Base-by-base conservation (phyloP, 2,888 invertebrate species). In the Theristus sp. region DNA sequence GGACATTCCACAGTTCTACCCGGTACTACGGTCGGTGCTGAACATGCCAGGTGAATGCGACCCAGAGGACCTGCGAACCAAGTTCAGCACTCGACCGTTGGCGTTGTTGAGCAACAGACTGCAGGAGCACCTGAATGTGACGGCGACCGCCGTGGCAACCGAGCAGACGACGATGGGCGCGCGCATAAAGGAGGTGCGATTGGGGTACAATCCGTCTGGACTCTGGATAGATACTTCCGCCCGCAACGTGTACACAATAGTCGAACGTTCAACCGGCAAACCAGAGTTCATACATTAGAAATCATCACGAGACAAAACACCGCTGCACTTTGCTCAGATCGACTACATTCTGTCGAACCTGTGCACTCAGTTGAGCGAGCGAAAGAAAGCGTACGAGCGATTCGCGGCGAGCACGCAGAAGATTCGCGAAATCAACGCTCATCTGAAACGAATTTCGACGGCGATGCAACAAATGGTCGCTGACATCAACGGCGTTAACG, bases 1-100 rank as follows among this genome's bases (percentile, higher is more conserved):
- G 62, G 52, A 61, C 20, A 62, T 62, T 57, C 62, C 62, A 20
- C 25, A 25, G 20, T 62, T 62, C 38, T 61, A 61, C 28, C 62
- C 62, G 22, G 56, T 62, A 24, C 29, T 57, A 13, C 60, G 60
- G 1, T 47, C 30, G 22, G 2, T n/a, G 26, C 49, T 62, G 22
- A 57, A 61, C 38, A 31, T 62, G 22, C 31, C 60, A 2, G 52
- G 53, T 1, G 2, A 61, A 10, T 57, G 60, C 26, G 62, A 62
- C 30, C 60, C 60, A 20, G 26, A 52, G 24, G 62, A 62, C 57
- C n/a, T 62, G 46, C n/a, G 22, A 3, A 57, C 52, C 6, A 62
- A 62, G 29, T 26, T 62, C 30, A 62, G 49, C 38, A 17, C 26
- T 46, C 47, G 60, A 52, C 47, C 60, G n/a, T n/a, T 61, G 46